Conservation (phyloP, 2,888 invertebrate species). For the Cosmia pyralina region DNA sequence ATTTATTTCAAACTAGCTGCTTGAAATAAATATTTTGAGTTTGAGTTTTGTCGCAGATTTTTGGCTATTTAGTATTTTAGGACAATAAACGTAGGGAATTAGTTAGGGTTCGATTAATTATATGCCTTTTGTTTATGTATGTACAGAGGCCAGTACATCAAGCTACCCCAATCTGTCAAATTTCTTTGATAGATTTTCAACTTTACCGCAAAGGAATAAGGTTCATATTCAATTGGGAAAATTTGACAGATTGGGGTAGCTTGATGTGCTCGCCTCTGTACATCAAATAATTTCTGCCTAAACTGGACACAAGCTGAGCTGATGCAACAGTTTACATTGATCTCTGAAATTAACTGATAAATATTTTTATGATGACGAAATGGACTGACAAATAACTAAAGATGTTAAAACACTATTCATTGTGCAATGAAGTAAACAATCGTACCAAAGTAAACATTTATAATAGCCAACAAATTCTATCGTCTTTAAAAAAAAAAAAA, state of each 20-base stretch:
- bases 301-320: neutral
- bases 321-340: slow-evolving; percentile 8
- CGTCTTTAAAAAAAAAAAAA: neutral
- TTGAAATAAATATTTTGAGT: too few species aligned
- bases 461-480: neutral
- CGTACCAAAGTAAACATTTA: slow-evolving; percentile 1
- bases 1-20: too few species aligned
- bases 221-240: too few species aligned
- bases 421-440: slow-evolving; percentile 21
- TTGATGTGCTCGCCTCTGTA: too few species aligned
- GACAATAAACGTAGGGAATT: neutral
- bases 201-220: too few species aligned
- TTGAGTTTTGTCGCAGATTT: too few species aligned
- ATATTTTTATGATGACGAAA: slow-evolving; percentile 6
- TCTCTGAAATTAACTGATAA: neutral
- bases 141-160: too few species aligned
- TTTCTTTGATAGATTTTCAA: too few species aligned
- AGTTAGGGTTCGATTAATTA: neutral
- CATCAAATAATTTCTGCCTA: neutral
- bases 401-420: neutral
- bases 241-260: too few species aligned
- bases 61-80: neutral
- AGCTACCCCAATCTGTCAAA: too few species aligned
- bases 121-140: neutral
- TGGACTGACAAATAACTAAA: neutral